phyloP scores from a whole-genome alignment of 2,113 vertebrate species.

The Oceanites oceanicus region DNA sequence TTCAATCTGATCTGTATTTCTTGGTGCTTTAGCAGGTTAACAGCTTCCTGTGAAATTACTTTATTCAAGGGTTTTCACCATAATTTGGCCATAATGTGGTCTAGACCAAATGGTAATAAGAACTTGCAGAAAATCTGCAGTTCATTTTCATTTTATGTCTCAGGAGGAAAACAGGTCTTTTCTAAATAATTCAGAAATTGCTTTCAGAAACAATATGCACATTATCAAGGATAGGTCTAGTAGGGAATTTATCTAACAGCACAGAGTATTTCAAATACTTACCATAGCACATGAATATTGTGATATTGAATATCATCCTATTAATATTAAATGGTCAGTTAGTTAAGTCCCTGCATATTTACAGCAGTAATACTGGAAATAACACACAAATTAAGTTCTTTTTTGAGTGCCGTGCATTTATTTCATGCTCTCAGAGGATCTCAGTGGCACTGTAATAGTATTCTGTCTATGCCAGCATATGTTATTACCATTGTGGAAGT shows the following conservation, averaged over 20 bases:
- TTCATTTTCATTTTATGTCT: constrained; percentile 47
- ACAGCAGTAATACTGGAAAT: neutral
- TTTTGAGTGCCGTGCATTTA: neutral
- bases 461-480: constrained; percentile 22
- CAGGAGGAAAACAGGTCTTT: neutral
- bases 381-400: neutral
- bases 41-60: constrained; percentile 64
- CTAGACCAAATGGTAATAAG: constrained; percentile 57
- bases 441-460: neutral
- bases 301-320: neutral
- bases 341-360: neutral
- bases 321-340: constrained; percentile 22
- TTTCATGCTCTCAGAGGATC: neutral
- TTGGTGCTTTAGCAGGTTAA: constrained; percentile 67
- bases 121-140: constrained; percentile 40
- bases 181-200: constrained; percentile 39
- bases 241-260: constrained; percentile 19
- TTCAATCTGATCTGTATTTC: constrained; percentile 66
- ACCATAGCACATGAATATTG: neutral
- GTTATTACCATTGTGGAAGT: constrained; percentile 17
- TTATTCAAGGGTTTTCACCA: constrained; percentile 58
- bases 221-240: neutral
- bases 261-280: constrained; percentile 10
- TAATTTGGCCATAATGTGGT: constrained; percentile 61
- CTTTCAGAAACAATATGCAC: constrained; percentile 49